Conservation (phyloP, 1,140 invertebrate species). For the Oncopodura yosiiana region DNA sequence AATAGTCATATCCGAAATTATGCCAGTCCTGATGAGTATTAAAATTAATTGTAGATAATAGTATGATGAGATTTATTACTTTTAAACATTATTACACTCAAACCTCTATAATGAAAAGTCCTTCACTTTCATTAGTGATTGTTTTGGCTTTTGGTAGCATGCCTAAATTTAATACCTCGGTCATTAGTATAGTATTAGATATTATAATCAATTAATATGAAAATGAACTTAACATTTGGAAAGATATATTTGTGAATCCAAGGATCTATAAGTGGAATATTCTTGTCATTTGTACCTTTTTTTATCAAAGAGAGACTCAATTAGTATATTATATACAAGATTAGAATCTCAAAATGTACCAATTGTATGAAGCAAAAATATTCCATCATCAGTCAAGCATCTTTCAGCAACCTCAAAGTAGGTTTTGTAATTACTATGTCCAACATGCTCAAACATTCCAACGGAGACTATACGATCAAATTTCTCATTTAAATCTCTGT, state of each 20-base stretch:
- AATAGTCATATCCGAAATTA: constrained; percentile 32
- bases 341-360: constrained; percentile 3
- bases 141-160: constrained; percentile 25
- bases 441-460: constrained; percentile 34
- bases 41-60: no score
- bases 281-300: no score
- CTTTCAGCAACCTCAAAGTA: constrained; percentile 27
- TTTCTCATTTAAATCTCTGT: constrained; percentile 30
- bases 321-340: neutral
- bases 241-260: constrained; percentile 32
- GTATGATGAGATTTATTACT: no score
- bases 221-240: no score
- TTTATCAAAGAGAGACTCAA: constrained; percentile 1
- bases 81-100: no score
- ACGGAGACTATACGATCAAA: constrained; percentile 32
- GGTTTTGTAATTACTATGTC: constrained; percentile 22
- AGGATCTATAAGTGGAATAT: constrained; percentile 17
- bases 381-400: constrained; percentile 28
- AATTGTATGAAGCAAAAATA: constrained; percentile 31
- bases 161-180: no score
- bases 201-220: no score
- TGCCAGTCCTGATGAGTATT: no score
- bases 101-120: constrained; percentile 27
- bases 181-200: no score
- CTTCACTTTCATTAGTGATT: constrained; percentile 14